Percentiles rank a stretch among this genome's conserved stretches.
Evolutionary conservation across 2,113 vertebrate species (phyloP).

Genomic region (Ammodramus savannarum): DNA sequence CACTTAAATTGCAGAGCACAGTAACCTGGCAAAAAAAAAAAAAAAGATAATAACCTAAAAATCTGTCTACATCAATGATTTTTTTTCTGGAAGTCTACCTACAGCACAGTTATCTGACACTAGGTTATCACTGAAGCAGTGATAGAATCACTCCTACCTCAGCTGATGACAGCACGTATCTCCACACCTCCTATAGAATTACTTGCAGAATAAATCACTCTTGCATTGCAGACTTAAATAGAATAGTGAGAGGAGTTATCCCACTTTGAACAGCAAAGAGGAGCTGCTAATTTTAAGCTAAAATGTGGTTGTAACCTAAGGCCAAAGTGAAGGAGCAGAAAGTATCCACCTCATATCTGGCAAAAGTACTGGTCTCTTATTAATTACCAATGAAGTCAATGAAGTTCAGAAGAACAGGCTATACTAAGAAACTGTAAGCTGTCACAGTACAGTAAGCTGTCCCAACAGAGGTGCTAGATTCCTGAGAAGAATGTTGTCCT

Average conservation of each 20-base stretch:
- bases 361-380: background rate
- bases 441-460: background rate
- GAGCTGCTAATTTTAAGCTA: background rate
- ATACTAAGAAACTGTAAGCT: background rate
- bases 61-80: background rate
- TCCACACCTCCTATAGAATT: background rate
- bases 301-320: background rate
- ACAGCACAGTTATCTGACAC: background rate
- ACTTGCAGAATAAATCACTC: background rate
- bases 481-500: background rate
- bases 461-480: background rate
- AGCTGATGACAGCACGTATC: background rate
- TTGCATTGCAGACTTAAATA: background rate
- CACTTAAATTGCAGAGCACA: background rate
- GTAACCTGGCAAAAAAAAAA: background rate
- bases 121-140: background rate
- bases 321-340: background rate
- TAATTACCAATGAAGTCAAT: background rate
- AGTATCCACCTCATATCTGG: background rate
- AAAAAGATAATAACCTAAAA: background rate
- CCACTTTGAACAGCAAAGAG: background rate
- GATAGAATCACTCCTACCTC: background rate
- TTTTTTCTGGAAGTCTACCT: background rate
- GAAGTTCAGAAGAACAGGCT: background rate
- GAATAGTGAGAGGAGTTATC: background rate